phyloP scores from a whole-genome alignment of 1,140 invertebrate genomes.

The Camponotus vicinus region DNA sequence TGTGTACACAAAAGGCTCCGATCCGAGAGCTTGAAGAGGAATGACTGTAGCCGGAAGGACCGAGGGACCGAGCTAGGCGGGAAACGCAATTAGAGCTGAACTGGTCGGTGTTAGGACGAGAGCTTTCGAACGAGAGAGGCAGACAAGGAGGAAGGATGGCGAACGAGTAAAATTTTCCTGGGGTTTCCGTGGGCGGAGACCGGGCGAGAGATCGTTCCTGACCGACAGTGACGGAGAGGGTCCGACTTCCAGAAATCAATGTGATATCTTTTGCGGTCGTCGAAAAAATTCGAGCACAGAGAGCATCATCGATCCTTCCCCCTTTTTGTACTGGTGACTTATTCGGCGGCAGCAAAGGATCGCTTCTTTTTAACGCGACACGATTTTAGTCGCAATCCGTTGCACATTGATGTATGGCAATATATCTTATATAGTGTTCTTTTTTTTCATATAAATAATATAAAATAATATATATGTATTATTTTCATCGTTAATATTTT shows the following conservation, averaged over 20 bases:
- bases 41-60: constrained; percentile 61
- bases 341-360: background rate
- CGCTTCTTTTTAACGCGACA: constrained; percentile 19
- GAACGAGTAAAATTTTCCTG: constrained; percentile 57
- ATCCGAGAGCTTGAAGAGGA: constrained; percentile 59
- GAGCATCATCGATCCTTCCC: constrained; percentile 30
- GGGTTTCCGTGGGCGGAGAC: constrained; percentile 52
- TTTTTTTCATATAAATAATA: background rate
- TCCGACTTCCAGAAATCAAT: constrained; percentile 73
- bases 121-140: constrained; percentile 31
- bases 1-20: constrained; percentile 56
- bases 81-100: constrained; percentile 79
- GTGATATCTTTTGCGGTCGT: constrained; percentile 66
- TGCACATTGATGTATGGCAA: background rate
- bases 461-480: background rate
- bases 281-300: constrained; percentile 53
- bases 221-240: constrained; percentile 41
- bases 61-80: constrained; percentile 66
- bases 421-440: background rate
- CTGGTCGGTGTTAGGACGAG: constrained; percentile 68
- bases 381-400: constrained; percentile 6
- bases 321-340: constrained; percentile 13
- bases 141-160: constrained; percentile 11
- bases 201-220: constrained; percentile 60
- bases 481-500: constrained; percentile 8